phyloP scores from a whole-genome alignment of 2,113 vertebrate genomes.

The Pampusana beccarii region DNA sequence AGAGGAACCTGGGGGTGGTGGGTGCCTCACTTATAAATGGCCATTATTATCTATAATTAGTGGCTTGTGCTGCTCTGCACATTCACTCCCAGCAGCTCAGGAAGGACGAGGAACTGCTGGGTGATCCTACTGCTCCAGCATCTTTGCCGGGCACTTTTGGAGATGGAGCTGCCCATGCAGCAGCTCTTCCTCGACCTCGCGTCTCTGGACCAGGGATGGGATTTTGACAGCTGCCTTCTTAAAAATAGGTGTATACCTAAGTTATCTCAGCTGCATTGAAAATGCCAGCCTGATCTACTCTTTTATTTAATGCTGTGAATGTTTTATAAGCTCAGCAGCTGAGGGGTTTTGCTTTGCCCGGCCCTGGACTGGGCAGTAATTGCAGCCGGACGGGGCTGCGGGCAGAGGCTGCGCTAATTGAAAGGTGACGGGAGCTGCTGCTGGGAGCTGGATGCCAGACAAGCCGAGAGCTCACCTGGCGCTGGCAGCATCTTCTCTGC shows the following conservation, averaged over 20 bases:
- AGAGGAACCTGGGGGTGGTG: fast-evolving
- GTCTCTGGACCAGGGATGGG: background rate
- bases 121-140: background rate
- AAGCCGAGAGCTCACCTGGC: background rate
- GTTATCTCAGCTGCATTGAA: background rate
- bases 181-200: fast-evolving
- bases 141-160: background rate
- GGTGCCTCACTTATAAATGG: background rate
- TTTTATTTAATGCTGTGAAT: background rate
- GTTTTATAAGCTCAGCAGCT: background rate
- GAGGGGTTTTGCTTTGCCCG: background rate
- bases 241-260: background rate
- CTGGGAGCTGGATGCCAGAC: background rate
- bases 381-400: background rate
- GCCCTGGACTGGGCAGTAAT: background rate
- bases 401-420: background rate
- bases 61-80: background rate
- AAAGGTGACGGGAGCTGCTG: background rate
- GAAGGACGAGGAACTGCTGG: background rate
- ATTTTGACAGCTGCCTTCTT: fast-evolving
- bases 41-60: constrained; percentile 9
- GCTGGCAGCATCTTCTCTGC: background rate
- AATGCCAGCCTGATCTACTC: background rate
- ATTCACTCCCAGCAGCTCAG: fast-evolving
- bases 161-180: background rate